Evolutionary conservation across 2,888 invertebrate species (phyloP), one percentile per base, ranked within the genome.

Genomic region (Synergus gifuensis): DNA sequence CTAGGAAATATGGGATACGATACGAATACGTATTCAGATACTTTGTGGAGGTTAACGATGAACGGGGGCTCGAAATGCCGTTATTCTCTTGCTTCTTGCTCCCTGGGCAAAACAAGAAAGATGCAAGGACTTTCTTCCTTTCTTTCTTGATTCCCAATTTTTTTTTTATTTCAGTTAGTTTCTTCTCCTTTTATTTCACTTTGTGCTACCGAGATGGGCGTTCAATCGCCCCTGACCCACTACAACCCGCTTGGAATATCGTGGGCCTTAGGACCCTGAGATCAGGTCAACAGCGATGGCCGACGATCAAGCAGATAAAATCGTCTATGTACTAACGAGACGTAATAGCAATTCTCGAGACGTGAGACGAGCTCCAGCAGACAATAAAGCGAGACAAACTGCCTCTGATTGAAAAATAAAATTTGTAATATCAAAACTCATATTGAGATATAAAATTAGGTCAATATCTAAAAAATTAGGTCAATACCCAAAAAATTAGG

Each of bases 261-360:
- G 54, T 54, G 54, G 54, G 54, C 36, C 73, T 36, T 40, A 73
- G 36, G 49, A 22, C 28, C 28, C 69, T 28, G 28, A 73, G 73
- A 44, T 67, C 46, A 73, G 73, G 73, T 73, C 73, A 54, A 18
- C 73, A 73, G 73, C 49, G 73, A 73, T 73, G 36, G 73, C 73
- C 54, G 73, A 36, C 54, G 54, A 73, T 73, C 73, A 18, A 36
- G 49, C 36, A 73, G 54, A 73, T 73, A 73, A 73, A 73, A 73
- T 73, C 73, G 73, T 73, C 73, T 73, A 73, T 73, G 49, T 73
- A 73, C 73, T 73, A 73, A 73, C 73, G 73, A 73, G 73, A 16
- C 73, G 54, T 73, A 73, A 73, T 73, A 54, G 54, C 36, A 28
- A 54, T 73, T 11, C 54, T 36, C 73, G 73, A 54, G 54, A 18